Evolutionary conservation across 2,113 vertebrate species (phyloP).

Genomic region (Dermatemys mawii): DNA sequence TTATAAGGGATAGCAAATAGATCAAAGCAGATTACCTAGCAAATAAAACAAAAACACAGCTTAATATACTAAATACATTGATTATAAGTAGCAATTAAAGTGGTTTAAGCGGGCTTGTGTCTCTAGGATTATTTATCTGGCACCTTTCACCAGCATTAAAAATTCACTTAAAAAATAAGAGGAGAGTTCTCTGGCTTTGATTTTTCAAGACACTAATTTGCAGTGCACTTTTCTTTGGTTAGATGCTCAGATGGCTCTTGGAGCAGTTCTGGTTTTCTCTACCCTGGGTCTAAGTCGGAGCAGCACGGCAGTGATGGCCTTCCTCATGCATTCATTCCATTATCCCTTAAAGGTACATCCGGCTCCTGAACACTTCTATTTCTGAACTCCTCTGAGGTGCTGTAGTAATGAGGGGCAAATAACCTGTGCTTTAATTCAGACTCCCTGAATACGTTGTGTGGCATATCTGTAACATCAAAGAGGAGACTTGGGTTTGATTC

Average conservation of each 20-base stretch:
- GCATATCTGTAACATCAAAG: neutral
- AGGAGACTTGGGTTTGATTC: neutral
- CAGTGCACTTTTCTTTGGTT: conserved; percentile 27
- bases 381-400: neutral
- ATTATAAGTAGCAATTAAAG: too few relatives aligned
- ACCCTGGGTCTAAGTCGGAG: conserved; percentile 84
- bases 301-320: conserved; percentile 80
- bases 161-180: neutral
- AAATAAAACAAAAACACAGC: too few relatives aligned
- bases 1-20: too few relatives aligned
- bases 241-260: conserved; percentile 62
- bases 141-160: neutral
- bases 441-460: neutral
- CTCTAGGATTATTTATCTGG: neutral
- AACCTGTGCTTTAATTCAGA: neutral
- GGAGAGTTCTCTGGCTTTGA: neutral
- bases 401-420: neutral
- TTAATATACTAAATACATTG: too few relatives aligned
- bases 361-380: neutral
- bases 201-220: neutral
- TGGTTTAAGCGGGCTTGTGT: neutral
- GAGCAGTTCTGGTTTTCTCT: conserved; percentile 83
- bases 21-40: too few relatives aligned
- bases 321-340: conserved; percentile 80
- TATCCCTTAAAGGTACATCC: conserved; percentile 82